Conservation (phyloP, 2,888 invertebrate species). For the Eristalis arbustorum region DNA sequence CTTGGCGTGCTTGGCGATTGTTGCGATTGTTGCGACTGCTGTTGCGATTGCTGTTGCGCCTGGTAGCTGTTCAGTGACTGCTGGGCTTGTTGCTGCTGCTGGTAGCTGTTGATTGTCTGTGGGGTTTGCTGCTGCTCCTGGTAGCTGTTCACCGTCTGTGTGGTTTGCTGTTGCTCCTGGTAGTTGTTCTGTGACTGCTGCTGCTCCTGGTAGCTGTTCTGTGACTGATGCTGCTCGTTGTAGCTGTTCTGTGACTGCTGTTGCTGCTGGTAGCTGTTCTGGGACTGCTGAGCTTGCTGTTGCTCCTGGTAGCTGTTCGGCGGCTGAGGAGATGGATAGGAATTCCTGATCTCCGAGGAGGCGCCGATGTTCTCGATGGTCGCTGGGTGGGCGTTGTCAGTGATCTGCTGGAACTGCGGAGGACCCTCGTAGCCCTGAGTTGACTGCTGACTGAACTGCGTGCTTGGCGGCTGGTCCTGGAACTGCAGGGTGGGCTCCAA, state of each 20-base stretch:
- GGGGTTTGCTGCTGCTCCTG: no score
- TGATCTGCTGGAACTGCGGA: conserved; percentile 38
- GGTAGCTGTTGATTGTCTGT: no score
- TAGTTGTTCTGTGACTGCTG: no score
- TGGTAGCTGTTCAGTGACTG: no score
- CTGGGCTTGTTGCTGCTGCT: no score
- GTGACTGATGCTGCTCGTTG: conserved; percentile 72
- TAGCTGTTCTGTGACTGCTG: conserved; percentile 69
- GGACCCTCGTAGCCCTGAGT: conserved; percentile 1
- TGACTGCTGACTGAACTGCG: conserved; percentile 73
- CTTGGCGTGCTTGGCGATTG: conserved; percentile 55
- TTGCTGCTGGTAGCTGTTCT: conserved; percentile 12
- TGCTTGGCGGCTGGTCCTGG: conserved; percentile 38
- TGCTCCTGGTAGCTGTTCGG: no score
- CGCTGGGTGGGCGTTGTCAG: conserved; percentile 38
- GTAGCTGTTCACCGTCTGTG: no score
- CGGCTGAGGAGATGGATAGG: conserved; percentile 56
- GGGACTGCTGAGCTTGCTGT: neutral
- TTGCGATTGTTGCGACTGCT: conserved; percentile 13
- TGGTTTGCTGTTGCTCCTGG: no score
- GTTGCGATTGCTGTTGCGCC: no score
- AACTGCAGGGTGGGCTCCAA: conserved; percentile 37
- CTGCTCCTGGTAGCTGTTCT: conserved; percentile 83
- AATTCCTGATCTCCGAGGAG: conserved; percentile 75
- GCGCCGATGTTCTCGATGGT: conserved; percentile 74